Conservation (phyloP, 2,888 invertebrate species). For the Griposia aprilina region DNA sequence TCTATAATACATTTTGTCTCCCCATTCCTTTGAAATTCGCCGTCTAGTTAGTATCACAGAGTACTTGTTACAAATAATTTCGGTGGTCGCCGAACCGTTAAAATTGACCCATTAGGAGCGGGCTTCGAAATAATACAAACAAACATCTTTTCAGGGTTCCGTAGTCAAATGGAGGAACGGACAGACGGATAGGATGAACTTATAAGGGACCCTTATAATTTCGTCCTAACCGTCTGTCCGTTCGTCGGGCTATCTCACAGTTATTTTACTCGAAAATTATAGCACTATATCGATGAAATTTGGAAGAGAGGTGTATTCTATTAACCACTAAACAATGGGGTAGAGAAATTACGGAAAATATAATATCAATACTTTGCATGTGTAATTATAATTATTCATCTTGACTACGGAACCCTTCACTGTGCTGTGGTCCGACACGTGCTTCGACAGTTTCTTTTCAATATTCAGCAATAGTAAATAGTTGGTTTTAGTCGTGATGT, state of each 20-base stretch:
- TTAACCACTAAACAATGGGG: not conserved
- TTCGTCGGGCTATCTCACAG: no score
- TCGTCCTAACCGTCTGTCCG: not conserved
- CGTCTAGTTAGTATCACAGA: conserved; percentile 20
- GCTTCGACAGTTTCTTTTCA: not conserved
- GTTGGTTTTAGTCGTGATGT: conserved; percentile 24
- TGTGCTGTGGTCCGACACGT: not conserved
- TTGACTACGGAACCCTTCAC: not conserved
- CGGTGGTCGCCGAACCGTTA: conserved; percentile 16
- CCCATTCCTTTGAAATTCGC: conserved; percentile 19
- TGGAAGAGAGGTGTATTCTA: not conserved
- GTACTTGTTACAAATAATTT: conserved; percentile 19
- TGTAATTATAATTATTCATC: not conserved
- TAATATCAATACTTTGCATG: not conserved
- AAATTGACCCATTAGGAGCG: conserved; percentile 44
- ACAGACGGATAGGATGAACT: not conserved
- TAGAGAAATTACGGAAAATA: not conserved
- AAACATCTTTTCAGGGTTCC: conserved; percentile 13
- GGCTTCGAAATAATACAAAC: conserved; percentile 29
- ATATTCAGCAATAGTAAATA: conserved; percentile 8
- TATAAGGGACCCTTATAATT: not conserved
- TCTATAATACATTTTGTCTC: conserved; percentile 33
- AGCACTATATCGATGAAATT: not conserved
- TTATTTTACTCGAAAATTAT: not conserved
- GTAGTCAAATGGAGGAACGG: no score